Evolutionary conservation across 2,113 vertebrate species (phyloP).

Genomic region (Hassar affinis): DNA sequence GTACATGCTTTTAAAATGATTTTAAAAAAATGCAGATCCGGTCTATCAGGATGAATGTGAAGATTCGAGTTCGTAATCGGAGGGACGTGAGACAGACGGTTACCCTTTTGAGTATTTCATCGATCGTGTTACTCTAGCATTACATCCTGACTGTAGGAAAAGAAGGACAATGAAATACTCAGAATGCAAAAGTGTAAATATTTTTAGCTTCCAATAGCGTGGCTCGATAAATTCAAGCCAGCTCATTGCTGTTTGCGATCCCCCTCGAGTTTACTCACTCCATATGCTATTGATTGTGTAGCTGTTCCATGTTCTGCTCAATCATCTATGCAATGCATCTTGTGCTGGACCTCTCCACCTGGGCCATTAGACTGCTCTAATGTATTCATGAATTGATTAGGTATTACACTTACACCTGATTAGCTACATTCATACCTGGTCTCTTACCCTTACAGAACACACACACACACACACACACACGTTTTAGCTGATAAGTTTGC

Average conservation of each 20-base stretch:
- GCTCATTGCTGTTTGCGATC: slow-evolving; percentile 68
- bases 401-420: slow-evolving; percentile 93
- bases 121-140: no score
- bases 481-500: not conserved
- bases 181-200: slow-evolving; percentile 26
- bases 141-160: not conserved
- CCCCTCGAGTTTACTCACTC: slow-evolving; percentile 83
- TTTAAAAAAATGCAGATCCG: not conserved
- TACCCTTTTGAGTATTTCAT: not conserved
- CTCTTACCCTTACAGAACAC: slow-evolving; percentile 42
- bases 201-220: slow-evolving; percentile 34
- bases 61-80: not conserved
- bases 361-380: slow-evolving; percentile 94
- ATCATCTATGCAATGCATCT: slow-evolving; percentile 88
- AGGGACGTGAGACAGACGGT: not conserved
- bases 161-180: slow-evolving; percentile 4
- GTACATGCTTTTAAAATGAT: not conserved
- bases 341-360: slow-evolving; percentile 87
- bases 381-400: slow-evolving; percentile 98
- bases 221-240: slow-evolving; percentile 65
- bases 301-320: slow-evolving; percentile 89
- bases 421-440: slow-evolving; percentile 86
- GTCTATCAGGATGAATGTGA: not conserved
- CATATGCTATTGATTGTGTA: slow-evolving; percentile 86
- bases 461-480: not conserved